phyloP scores from a whole-genome alignment of 1,140 invertebrate species.

The Drosophila busckii region DNA sequence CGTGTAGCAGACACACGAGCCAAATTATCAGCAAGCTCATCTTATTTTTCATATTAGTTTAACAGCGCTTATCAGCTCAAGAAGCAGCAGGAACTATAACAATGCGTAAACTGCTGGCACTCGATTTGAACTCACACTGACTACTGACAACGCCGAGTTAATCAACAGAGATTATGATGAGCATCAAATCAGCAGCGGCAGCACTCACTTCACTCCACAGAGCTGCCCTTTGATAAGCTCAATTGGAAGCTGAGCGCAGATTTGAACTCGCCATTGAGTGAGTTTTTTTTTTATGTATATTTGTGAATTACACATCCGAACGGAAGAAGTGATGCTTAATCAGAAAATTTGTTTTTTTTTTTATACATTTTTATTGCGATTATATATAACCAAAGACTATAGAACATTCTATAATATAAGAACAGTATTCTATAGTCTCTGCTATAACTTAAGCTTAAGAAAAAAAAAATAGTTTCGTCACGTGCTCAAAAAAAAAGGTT shows the following conservation, averaged over 20 bases:
- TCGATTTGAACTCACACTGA: conserved; percentile 16
- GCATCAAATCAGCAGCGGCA: too few relatives aligned
- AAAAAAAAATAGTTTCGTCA: conserved; percentile 27
- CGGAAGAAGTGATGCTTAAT: too few relatives aligned
- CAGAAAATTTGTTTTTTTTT: neutral
- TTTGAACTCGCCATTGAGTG: conserved; percentile 48
- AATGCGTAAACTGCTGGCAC: conserved; percentile 8
- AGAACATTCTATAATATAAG: conserved; percentile 15
- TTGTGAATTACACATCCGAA: neutral
- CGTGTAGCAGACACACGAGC: conserved; percentile 2
- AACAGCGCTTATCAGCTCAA: conserved; percentile 33
- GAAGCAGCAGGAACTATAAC: conserved; percentile 2
- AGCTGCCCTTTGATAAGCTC: conserved; percentile 24
- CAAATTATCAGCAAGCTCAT: conserved; percentile 49
- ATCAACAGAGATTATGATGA: conserved; percentile 43
- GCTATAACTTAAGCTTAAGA: too few relatives aligned
- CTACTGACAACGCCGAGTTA: conserved; percentile 27
- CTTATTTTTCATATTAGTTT: conserved; percentile 15
- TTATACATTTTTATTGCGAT: neutral
- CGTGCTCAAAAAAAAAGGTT: conserved; percentile 60
- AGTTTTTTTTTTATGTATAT: neutral
- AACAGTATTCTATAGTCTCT: too few relatives aligned
- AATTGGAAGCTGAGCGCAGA: conserved; percentile 24
- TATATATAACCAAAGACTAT: conserved; percentile 7
- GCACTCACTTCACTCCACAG: conserved; percentile 6